These are phyloP conservation scores for Progne subis DNA, from an alignment of 2,113 vertebrate species.

Conservation along the genomic window DNA sequence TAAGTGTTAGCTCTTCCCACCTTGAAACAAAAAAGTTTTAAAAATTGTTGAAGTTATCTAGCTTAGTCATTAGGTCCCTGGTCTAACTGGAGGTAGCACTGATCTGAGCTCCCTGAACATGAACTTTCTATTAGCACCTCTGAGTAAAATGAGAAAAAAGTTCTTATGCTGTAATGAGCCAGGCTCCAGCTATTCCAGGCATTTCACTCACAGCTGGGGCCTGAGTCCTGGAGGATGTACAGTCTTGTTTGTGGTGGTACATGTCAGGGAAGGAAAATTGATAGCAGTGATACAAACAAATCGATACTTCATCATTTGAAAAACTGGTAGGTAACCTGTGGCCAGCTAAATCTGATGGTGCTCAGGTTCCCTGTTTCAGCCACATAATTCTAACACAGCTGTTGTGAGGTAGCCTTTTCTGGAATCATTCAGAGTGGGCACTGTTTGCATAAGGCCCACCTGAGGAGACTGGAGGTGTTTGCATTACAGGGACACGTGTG, in stretches of 20 bases:
- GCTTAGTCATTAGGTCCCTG: neutral
- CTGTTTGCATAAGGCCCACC: neutral
- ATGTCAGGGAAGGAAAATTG: neutral
- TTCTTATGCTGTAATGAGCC: neutral
- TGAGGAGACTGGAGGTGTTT: neutral
- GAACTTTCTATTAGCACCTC: neutral
- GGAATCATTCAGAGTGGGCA: neutral
- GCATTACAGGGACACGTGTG: fast-evolving
- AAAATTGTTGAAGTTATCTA: neutral
- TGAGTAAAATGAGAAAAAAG: neutral
- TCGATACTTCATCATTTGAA: neutral
- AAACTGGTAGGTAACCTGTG: neutral
- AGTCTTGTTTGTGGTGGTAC: neutral
- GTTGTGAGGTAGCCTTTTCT: neutral
- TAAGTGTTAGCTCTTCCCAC: neutral
- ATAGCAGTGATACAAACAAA: neutral
- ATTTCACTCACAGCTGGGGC: neutral
- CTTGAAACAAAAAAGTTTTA: neutral
- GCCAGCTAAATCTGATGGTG: neutral
- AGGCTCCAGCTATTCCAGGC: neutral
- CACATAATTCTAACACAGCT: fast-evolving
- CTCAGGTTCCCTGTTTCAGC: neutral
- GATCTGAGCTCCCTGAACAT: neutral
- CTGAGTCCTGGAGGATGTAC: neutral
- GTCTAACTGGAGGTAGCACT: neutral